These are phyloP conservation scores for Lipophrys pholis DNA, from an alignment of 2,113 vertebrate species.

Conservation along the genomic window DNA sequence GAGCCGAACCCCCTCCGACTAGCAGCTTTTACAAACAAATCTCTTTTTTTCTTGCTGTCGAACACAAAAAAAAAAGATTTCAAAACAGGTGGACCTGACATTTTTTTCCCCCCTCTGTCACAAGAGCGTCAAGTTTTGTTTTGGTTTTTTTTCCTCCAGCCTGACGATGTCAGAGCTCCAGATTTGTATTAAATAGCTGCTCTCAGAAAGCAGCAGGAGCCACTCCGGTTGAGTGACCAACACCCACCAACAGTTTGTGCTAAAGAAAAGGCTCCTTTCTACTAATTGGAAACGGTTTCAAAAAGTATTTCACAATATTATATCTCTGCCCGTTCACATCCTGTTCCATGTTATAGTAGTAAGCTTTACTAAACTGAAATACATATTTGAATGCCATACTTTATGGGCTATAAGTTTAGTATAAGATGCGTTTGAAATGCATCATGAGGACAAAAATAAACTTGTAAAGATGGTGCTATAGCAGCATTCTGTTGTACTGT, in stretches of 20 bases:
- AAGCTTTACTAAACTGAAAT: too few relatives aligned
- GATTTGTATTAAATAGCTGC: conserved; percentile 2
- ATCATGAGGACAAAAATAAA: too few relatives aligned
- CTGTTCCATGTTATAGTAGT: too few relatives aligned
- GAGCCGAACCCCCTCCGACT: conserved; percentile 7
- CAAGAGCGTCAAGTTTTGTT: background rate
- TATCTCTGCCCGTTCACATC: too few relatives aligned
- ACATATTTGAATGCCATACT: too few relatives aligned
- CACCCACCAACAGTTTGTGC: conserved; percentile 17
- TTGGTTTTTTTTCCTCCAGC: conserved; percentile 14
- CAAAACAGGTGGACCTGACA: conserved; percentile 13
- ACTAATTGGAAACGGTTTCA: background rate
- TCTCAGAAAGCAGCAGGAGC: conserved; percentile 35
- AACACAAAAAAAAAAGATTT: conserved; percentile 11
- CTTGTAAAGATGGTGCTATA: too few relatives aligned
- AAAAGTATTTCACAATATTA: too few relatives aligned
- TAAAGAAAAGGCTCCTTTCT: background rate
- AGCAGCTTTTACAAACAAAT: conserved; percentile 26
- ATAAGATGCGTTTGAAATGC: too few relatives aligned
- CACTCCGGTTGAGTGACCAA: conserved; percentile 23
- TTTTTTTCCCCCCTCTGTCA: background rate
- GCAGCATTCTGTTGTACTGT: too few relatives aligned
- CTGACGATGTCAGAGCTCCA: background rate
- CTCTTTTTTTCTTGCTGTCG: conserved; percentile 2
- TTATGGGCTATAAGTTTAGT: too few relatives aligned